Evolutionary conservation across 2,797 vertebrate species (phyloP), one percentile per base, ranked within the genome.

Genomic region (Gadopsis marmoratus): DNA sequence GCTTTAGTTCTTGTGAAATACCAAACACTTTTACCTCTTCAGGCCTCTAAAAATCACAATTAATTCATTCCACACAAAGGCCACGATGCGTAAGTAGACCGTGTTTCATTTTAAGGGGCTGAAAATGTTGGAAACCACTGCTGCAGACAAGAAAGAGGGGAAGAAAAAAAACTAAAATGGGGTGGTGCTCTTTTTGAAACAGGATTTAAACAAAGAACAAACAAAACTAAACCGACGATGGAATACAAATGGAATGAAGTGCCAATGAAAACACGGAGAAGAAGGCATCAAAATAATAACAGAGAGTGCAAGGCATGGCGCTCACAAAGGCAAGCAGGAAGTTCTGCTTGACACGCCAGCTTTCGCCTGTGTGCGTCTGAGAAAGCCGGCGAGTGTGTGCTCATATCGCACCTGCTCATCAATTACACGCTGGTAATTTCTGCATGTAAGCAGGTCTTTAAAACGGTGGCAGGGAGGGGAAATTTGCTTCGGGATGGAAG

Each of bases 361-460:
- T 62, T 81, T 66, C 26, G 73, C 60, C 81, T 67, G 56, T 67
- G 56, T 31, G 43, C 23, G 16, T 84, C 43, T 23, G 54, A 50
- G 9, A 55, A 78, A 60, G 29, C 23, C 33, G 81, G 59, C 5
- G 35, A n/a, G 29, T n/a, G 37, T n/a, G 35, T 45, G 67, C 7
- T 61, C 59, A 31, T 86, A 84, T 87, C 76, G 59, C 90, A 92
- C 86, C 84, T 89, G 86, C 86, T 81, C 59, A 86, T 93, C 89
- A 90, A 79, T 91, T 88, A 90, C 80, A 85, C 45, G 76, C 84
- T 53, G 81, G 82, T 91, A 82, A 90, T 91, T 82, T 81, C 65
- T 88, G 71, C 65, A 59, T 88, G 79, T 87, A 71, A 88, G 83
- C 74, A 79, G 60, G 47, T 89, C 68, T 86, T 79, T 85, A 88